Percentiles rank a stretch among this genome's conserved stretches.
phyloP scores from a whole-genome alignment of 2,888 invertebrate species.

The Lymantria dispar region DNA sequence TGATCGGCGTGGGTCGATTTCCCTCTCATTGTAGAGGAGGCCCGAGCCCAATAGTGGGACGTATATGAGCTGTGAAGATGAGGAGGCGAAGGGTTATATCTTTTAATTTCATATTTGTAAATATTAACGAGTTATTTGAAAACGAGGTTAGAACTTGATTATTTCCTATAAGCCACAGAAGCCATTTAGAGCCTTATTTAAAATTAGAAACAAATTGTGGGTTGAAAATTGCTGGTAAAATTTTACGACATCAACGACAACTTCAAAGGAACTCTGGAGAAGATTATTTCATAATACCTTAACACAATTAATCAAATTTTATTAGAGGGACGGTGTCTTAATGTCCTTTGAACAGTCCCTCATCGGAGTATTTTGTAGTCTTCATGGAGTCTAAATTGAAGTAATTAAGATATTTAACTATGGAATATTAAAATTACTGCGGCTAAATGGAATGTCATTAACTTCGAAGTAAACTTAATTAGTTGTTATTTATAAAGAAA shows the following conservation, averaged over 20 bases:
- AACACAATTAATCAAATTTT: slow-evolving; percentile 37
- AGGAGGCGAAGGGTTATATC: too few relatives aligned
- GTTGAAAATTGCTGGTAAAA: slow-evolving; percentile 10
- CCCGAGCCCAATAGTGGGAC: too few relatives aligned
- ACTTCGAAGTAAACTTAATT: slow-evolving; percentile 23
- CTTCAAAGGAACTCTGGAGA: slow-evolving; percentile 21
- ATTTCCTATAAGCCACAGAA: too few relatives aligned
- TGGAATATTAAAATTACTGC: slow-evolving; percentile 28
- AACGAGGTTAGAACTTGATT: too few relatives aligned
- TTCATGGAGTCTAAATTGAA: slow-evolving; percentile 32
- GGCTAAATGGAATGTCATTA: slow-evolving; percentile 25
- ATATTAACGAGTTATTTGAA: too few relatives aligned
- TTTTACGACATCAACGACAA: slow-evolving; percentile 11
- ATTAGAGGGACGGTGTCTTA: slow-evolving; percentile 24
- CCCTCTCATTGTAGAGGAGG: too few relatives aligned
- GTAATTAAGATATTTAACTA: slow-evolving; percentile 34
- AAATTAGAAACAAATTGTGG: slow-evolving; percentile 2
- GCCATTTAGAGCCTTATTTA: background rate
- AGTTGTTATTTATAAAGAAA: slow-evolving; percentile 4
- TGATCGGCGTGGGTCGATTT: too few relatives aligned
- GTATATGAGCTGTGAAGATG: too few relatives aligned
- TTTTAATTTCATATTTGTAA: too few relatives aligned
- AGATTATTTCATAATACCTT: slow-evolving; percentile 26
- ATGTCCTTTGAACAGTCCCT: slow-evolving; percentile 30
- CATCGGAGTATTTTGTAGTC: slow-evolving; percentile 33